Base-by-base conservation (phyloP, 2,797 vertebrate species). In the Lepidocolaptes lacrymiger region DNA sequence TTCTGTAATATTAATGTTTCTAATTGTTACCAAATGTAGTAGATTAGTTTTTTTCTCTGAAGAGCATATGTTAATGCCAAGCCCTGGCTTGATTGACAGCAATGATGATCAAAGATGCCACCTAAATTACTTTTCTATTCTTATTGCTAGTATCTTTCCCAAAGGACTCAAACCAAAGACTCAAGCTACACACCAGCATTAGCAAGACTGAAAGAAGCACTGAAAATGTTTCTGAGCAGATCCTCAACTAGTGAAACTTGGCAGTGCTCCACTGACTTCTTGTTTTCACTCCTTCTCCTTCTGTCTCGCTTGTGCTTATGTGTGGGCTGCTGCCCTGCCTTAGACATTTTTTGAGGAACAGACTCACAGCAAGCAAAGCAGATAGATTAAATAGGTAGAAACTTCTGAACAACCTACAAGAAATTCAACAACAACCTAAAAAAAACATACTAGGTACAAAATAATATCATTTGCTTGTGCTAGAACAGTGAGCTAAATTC, bases 211-310 rank as follows among this genome's bases (percentile, higher is more conserved):
- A 96, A 93, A 94, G 94, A 89, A 94, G 78, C 68, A 88, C 93
- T 67, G 95, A 92, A 95, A 95, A 94, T 86, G 86, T 92, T 97
- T 92, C 94, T 67, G 95, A 94, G 85, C 96, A 96, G 92, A 95
- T 96, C 92, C 71, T 88, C 85, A 96, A 86, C 88, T 94, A 91
- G 85, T 87, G 76, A 96, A 97, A 94, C 86, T 81, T 97, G 96
- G 94, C 95, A 91, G 59, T 63, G 76, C 83, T 95, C 95, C 95
- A 94, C 90, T 91, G 89, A 93, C 95, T 97, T 93, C 95, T 92
- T 95, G 94, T 97, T 96, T 94, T 96, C 95, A 84, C 89, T 93
- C 91, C 89, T 96, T 95, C 93, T 95, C 92, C 92, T 97, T 96
- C 96, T 96, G 92, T 96, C 92, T 97, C 80, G 69, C 89, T 97